Percentiles rank a stretch among this genome's conserved stretches.
Conservation (phyloP, 2,113 vertebrate genomes). For the Dascyllus trimaculatus region DNA sequence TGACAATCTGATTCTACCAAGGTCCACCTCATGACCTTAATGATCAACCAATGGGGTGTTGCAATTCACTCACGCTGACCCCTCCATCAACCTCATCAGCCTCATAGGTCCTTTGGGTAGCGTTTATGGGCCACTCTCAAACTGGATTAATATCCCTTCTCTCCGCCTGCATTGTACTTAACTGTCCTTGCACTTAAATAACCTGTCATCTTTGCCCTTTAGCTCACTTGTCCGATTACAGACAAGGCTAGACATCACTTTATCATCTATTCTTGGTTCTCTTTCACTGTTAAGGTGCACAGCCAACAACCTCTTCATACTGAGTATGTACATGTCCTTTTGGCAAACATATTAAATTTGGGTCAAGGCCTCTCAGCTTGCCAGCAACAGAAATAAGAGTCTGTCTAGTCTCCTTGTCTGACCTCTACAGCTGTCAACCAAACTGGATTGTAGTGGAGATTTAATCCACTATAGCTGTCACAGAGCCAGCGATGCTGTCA, state of each 20-base stretch:
- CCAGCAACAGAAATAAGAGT: conserved; percentile 51
- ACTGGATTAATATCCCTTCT: conserved; percentile 70
- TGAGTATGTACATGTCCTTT: conserved; percentile 53
- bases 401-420: conserved; percentile 61
- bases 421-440: conserved; percentile 58
- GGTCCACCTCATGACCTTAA: conserved; percentile 75
- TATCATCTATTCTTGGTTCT: conserved; percentile 61
- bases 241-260: conserved; percentile 46
- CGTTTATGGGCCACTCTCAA: conserved; percentile 59
- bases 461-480: conserved; percentile 64
- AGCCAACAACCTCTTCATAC: conserved; percentile 45
- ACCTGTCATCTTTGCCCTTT: conserved; percentile 68
- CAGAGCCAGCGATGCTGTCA: conserved; percentile 40
- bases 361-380: conserved; percentile 50
- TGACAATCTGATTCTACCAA: conserved; percentile 78
- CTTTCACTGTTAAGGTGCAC: conserved; percentile 44
- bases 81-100: conserved; percentile 72
- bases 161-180: conserved; percentile 52
- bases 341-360: conserved; percentile 61
- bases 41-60: conserved; percentile 74
- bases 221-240: conserved; percentile 53
- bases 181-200: conserved; percentile 70
- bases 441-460: conserved; percentile 58
- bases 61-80: conserved; percentile 75
- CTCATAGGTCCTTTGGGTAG: conserved; percentile 64